Evolutionary conservation across 1,140 invertebrate genomes (phyloP), one percentile per base, ranked within the genome.

Genomic region (Neotoxoptera formosana): DNA sequence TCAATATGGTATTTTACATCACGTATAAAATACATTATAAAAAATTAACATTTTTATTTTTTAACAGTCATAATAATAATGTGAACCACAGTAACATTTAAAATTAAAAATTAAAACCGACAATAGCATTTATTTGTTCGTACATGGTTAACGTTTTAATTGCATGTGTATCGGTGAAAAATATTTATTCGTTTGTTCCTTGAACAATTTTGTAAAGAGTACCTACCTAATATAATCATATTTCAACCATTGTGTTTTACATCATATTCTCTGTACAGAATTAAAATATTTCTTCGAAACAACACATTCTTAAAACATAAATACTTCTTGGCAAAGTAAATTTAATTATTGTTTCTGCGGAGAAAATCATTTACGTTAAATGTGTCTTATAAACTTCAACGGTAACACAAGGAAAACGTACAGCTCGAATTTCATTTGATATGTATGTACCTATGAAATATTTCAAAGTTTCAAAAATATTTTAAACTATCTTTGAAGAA

Each of bases 41-140:
- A 11, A 86, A 87, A 87, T 87, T 87, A 87, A 87, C 14, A 87
- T 87, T 87, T 87, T 20, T 48, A 30, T 48, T 87, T 86, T 84
- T 86, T 47, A 36, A 41, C 20, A 41, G 36, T 36, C 20, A 21
- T 8, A 83, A 30, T 67, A 67, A 67, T 25, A 30, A 30, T 11
- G 4, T 41, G 41, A 41, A 41, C 8, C 8, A 30, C 30, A 67
- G 25, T 14, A 67, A 7, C 30, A 4, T 4, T 67, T 67, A n/a
- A 11, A 67, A 67, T 67, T 41, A n/a, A 67, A 67, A 67, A 67
- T 0, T 36, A 7, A 36, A 81, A 36, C 34, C 20, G 7, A 81
- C 76, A 36, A 36, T 36, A 17, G 21, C 20, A 34, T 21, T n/a
- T n/a, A 81, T 81, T 81, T 67, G 30, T 25, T 21, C 11, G 25